A percentile compares a stretch with the other conserved stretches of the same genome.
phyloP scores from a whole-genome alignment of 2,797 vertebrate genomes.

The Lerista edwardsae region DNA sequence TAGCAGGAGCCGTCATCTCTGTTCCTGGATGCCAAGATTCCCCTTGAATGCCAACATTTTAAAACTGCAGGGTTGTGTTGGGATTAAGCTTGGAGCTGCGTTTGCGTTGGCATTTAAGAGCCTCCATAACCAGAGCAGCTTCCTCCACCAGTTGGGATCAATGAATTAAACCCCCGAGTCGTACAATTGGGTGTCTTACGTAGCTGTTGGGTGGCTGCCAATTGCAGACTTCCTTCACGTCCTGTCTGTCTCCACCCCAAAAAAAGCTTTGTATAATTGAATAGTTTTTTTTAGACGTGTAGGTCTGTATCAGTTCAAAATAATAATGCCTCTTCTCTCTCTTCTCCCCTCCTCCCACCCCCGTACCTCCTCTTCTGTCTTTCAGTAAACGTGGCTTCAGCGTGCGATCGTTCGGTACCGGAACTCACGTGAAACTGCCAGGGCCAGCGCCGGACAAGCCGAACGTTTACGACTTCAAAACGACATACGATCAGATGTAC shows the following conservation, averaged over 20 bases:
- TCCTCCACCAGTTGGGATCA: neutral
- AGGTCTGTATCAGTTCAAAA: neutral
- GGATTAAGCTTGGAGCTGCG: neutral
- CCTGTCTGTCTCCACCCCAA: neutral
- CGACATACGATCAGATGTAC: slow-evolving; percentile 99
- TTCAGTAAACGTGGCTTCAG: slow-evolving; percentile 96
- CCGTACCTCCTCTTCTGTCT: slow-evolving; percentile 69
- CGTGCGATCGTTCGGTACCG: slow-evolving; percentile 95
- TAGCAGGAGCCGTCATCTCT: neutral
- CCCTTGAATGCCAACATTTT: neutral
- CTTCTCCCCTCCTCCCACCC: too few species aligned
- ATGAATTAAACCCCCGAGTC: neutral
- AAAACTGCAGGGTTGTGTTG: neutral
- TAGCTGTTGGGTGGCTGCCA: too few species aligned
- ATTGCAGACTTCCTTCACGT: too few species aligned
- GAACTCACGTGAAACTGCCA: slow-evolving; percentile 96
- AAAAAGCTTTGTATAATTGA: too few species aligned
- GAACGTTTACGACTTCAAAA: slow-evolving; percentile 99
- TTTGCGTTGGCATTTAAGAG: neutral
- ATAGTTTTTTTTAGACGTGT: neutral
- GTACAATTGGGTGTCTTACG: neutral
- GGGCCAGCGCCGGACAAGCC: slow-evolving; percentile 98
- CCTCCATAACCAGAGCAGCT: too few species aligned
- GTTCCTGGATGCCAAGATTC: neutral
- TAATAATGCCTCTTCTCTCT: slow-evolving; percentile 3